Evolutionary conservation across 2,113 vertebrate species (phyloP).

Genomic region (Alethe castanea): DNA sequence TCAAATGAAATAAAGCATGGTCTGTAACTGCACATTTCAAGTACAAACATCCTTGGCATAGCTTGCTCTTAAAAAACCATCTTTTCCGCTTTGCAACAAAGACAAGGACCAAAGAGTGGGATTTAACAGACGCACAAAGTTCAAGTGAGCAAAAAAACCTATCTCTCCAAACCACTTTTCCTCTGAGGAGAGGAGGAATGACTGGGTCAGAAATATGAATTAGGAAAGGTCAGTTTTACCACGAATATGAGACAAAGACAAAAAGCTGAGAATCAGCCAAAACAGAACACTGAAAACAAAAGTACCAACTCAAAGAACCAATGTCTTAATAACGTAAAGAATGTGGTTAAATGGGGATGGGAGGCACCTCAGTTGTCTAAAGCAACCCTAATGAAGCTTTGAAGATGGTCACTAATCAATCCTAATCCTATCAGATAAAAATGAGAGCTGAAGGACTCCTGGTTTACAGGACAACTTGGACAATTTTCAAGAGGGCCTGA

Average conservation of each 20-base stretch:
- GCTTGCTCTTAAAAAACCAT: neutral
- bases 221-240: neutral
- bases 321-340: neutral
- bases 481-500: neutral
- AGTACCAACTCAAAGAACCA: neutral
- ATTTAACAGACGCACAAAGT: neutral
- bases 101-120: neutral
- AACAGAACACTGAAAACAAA: neutral
- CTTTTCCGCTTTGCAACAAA: neutral
- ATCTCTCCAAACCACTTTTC: neutral
- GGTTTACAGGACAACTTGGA: neutral
- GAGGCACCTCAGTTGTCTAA: neutral
- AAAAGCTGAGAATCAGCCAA: neutral
- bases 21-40: neutral
- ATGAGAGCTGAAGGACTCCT: neutral
- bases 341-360: neutral
- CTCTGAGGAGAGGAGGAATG: rapidly evolving
- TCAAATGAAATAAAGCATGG: neutral
- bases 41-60: neutral
- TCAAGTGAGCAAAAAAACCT: neutral
- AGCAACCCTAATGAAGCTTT: neutral
- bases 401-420: neutral
- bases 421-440: neutral
- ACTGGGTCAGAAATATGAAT: neutral
- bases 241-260: neutral